Evolutionary conservation across 1,140 invertebrate species (phyloP), one percentile per base, ranked within the genome.

Genomic region (Eumaeus atala): DNA sequence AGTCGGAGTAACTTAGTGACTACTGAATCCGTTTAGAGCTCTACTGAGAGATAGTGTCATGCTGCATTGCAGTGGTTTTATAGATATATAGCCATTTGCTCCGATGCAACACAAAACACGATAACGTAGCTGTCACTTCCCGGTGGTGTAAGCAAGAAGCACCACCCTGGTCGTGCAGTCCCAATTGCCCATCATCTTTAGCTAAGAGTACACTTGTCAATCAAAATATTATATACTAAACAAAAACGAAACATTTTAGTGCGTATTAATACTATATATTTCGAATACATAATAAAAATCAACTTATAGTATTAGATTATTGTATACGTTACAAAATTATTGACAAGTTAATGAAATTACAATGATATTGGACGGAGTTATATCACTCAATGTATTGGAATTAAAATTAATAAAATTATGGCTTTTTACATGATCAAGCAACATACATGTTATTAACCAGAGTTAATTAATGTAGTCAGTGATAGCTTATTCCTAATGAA

Each of bases 331-430:
- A 40, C 21, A 40, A 53, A 53, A 40, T 42, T 53, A 53, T 53
- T 40, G 18, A 53, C 51, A 52, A 69, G 64, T 75, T 50, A 50
- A 56, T 61, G 51, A 44, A 64, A 61, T 59, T 67, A 51, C 66
- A 64, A 54, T n/a, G n/a, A n/a, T 62, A 69, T 33, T 76, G 80
- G 76, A 84, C 78, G 83, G 80, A 83, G 72, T 78, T 63, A 77
- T 54, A 72, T 69, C 62, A 72, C 62, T 66, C 21, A 6, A 6
- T n/a, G n/a, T n/a, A n/a, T 28, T 67, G 72, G 58, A 61, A 64
- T 77, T n/a, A 72, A 65, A 77, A 79, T 84, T 84, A 84, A 76
- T 84, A 86, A 78, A 79, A 83, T 67, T 74, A 73, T 77, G 78
- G 81, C 79, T 84, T 84, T 83, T 78, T 84, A 84, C 83, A 84